These are phyloP conservation scores for Chunga burmeisteri DNA, from an alignment of 2,113 vertebrate species.

Conservation along the genomic window DNA sequence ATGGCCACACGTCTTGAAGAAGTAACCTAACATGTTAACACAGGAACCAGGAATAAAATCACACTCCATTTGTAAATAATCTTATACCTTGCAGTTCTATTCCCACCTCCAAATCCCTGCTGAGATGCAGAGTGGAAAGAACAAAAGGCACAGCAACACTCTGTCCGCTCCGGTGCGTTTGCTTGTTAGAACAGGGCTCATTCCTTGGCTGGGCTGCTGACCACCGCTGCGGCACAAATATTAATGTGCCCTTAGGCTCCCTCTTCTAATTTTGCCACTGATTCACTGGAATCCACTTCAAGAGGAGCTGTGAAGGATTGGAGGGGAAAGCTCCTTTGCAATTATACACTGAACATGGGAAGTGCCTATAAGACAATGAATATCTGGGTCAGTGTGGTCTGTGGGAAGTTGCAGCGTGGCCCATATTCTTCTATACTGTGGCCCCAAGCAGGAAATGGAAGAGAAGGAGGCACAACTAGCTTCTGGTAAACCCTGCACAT, in stretches of 20 bases:
- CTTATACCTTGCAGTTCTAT: neutral
- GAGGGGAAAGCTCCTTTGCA: neutral
- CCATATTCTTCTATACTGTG: neutral
- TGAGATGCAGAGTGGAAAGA: neutral
- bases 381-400: neutral
- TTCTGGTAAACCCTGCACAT: neutral
- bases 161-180: neutral
- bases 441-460: neutral
- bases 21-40: neutral
- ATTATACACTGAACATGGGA: neutral
- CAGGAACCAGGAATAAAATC: neutral
- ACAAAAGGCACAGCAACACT: neutral
- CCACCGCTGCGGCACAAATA: neutral
- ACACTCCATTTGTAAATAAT: neutral
- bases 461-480: neutral
- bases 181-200: neutral
- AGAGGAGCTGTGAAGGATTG: neutral
- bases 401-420: neutral
- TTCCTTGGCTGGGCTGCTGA: neutral
- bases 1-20: neutral
- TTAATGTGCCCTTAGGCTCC: neutral
- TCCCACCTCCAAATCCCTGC: neutral
- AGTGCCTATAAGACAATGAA: neutral
- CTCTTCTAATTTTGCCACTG: neutral
- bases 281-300: neutral